These are phyloP conservation scores for Sminthurinus aureus DNA, from an alignment of 2,888 invertebrate species.

Conservation along the genomic window DNA sequence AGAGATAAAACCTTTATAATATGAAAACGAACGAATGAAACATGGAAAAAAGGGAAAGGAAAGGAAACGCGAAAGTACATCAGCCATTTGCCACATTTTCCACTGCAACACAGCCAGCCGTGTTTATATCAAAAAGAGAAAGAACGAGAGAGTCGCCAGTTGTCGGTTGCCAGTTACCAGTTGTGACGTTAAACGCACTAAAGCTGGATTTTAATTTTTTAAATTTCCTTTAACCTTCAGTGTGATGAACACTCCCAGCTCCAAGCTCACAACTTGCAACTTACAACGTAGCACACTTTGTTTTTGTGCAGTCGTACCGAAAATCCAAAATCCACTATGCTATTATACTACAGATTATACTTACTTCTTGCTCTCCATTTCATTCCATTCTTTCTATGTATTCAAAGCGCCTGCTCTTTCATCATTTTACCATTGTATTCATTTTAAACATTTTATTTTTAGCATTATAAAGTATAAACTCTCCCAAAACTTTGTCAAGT, in stretches of 20 bases:
- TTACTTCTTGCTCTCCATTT: background rate
- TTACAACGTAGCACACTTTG: too few relatives aligned
- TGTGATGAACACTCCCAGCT: too few relatives aligned
- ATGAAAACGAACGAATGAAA: background rate
- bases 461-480: too few relatives aligned
- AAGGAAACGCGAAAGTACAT: background rate
- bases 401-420: too few relatives aligned
- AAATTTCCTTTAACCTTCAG: background rate
- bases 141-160: background rate
- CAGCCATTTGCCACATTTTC: background rate
- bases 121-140: too few relatives aligned
- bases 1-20: background rate
- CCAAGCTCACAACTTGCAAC: too few relatives aligned
- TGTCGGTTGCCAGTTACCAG: background rate
- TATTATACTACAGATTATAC: too few relatives aligned
- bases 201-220: background rate
- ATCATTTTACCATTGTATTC: too few relatives aligned
- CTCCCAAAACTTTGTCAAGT: too few relatives aligned
- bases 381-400: background rate
- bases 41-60: background rate
- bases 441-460: too few relatives aligned
- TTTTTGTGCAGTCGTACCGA: too few relatives aligned
- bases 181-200: background rate
- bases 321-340: too few relatives aligned
- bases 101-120: background rate